Evolutionary conservation across 2,888 invertebrate species (phyloP), one percentile per base, ranked within the genome.

Genomic region (Nemotelus pantherinus): DNA sequence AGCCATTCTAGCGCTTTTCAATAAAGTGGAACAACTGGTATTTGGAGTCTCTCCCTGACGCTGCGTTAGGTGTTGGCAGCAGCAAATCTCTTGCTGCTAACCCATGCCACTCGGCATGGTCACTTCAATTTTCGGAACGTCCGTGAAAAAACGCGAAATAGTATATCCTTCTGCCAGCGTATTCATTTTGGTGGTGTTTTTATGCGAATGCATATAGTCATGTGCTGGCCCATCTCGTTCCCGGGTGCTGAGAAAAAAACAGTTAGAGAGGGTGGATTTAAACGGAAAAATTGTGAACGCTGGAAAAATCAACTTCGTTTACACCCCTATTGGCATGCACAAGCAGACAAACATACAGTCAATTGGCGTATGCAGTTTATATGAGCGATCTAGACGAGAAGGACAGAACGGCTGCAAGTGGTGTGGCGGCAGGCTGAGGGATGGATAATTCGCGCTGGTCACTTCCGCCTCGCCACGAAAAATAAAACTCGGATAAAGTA

Each of bases 281-380:
- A 67, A 77, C 57, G 45, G 47, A 68, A 77, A 76, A 77, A 77
- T 68, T 68, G 67, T 77, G 77, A 68, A 77, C 57, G 77, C 47
- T 68, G 68, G 58, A 79, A 80, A 82, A 82, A 82, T 81, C 82
- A 82, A 81, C 82, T 82, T 82, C 81, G 82, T 81, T 82, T 82
- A 82, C 81, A 81, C 81, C 81, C 81, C 81, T 81, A 79, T 70
- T 70, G 74, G 60, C 63, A 48, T 60, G 60, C 48, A 74, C 74
- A 74, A 74, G 63, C 63, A 74, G 74, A 60, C 55, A 74, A 74
- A 74, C 74, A 74, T 74, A 74, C 74, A 74, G 74, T 74, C 74
- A 60, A 74, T 74, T 74, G 74, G 74, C 60, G 74, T 74, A 63
- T 74, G 74, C 74, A 74, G 60, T 74, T 60, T 74, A 60, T 70